A percentile compares a stretch with the other conserved stretches of the same genome.
Conservation (phyloP, 2,113 vertebrate species). For the Aptenodytes forsteri region DNA sequence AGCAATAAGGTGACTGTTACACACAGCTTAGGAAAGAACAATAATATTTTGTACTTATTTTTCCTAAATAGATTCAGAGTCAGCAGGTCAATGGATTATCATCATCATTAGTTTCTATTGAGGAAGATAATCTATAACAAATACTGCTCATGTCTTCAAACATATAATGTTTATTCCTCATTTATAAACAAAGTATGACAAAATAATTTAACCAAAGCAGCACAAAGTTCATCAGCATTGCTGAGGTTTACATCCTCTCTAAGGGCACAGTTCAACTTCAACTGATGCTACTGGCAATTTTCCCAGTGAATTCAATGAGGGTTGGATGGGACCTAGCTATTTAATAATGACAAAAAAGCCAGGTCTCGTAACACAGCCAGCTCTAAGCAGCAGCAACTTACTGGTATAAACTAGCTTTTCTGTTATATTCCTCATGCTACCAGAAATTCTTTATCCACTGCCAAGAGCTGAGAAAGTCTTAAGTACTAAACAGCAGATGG, state of each 20-base stretch:
- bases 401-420: neutral
- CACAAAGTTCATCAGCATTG: slow-evolving; percentile 17
- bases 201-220: slow-evolving; percentile 35
- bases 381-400: neutral
- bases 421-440: neutral
- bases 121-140: slow-evolving; percentile 6
- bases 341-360: neutral
- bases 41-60: neutral
- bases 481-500: neutral
- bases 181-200: slow-evolving; percentile 13
- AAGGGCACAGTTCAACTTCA: neutral
- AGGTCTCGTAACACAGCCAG: neutral
- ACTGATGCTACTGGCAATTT: neutral
- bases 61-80: neutral
- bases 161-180: neutral
- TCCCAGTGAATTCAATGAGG: slow-evolving; percentile 2
- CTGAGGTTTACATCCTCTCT: slow-evolving; percentile 15
- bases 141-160: neutral
- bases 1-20: neutral
- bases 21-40: neutral
- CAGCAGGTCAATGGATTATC: neutral
- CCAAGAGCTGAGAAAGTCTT: neutral
- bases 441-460: neutral
- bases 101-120: neutral
- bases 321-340: neutral